Evolutionary conservation across 2,888 invertebrate genomes (phyloP).

Genomic region (Pomacea canaliculata): DNA sequence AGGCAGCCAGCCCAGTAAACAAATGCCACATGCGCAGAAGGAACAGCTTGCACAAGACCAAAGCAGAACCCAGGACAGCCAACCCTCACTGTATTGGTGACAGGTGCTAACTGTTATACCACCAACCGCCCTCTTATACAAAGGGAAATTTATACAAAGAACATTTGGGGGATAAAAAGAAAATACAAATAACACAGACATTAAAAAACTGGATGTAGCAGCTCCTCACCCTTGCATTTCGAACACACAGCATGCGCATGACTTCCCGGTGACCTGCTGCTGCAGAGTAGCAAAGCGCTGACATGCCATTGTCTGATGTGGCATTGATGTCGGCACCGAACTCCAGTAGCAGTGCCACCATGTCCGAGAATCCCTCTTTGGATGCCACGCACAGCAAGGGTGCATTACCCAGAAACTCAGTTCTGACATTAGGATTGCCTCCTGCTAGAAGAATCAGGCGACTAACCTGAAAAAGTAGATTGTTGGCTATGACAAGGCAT

Average conservation of each 20-base stretch:
- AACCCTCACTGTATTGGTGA: too few relatives aligned
- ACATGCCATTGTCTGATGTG: conserved; percentile 88
- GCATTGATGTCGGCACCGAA: conserved; percentile 91
- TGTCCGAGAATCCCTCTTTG: conserved; percentile 90
- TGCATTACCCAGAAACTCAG: conserved; percentile 74
- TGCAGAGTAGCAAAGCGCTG: conserved; percentile 88
- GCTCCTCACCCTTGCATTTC: conserved; percentile 69
- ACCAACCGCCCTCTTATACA: too few relatives aligned
- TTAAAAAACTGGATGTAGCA: too few relatives aligned
- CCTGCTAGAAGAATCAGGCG: conserved; percentile 89
- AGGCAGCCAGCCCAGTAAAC: too few relatives aligned
- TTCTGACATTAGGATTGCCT: conserved; percentile 86
- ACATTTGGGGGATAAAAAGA: too few relatives aligned
- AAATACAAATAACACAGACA: too few relatives aligned
- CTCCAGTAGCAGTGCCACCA: conserved; percentile 90
- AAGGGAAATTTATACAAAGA: too few relatives aligned
- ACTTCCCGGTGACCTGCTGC: conserved; percentile 88
- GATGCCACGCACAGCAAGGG: conserved; percentile 90
- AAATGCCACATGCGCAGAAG: too few relatives aligned
- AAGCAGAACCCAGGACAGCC: too few relatives aligned
- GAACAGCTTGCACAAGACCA: too few relatives aligned
- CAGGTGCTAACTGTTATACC: too few relatives aligned
- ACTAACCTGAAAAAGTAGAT: conserved; percentile 76
- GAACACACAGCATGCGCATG: conserved; percentile 75
- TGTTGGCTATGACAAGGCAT: too few relatives aligned